These are phyloP conservation scores for Batillaria attramentaria DNA, from an alignment of 1,140 invertebrate species.

Conservation along the genomic window DNA sequence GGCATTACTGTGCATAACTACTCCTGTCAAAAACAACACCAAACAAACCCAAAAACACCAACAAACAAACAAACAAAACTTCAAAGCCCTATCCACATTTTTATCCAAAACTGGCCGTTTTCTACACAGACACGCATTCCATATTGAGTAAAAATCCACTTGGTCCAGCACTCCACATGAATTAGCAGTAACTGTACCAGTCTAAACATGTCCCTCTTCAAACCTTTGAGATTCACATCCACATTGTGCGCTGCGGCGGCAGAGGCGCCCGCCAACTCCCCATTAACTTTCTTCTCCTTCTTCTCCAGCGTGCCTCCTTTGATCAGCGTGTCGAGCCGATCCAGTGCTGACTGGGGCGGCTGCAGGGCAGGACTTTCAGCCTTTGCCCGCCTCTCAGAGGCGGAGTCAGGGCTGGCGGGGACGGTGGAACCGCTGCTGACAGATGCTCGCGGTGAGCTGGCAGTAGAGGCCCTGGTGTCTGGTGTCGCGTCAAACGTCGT, in stretches of 20 bases:
- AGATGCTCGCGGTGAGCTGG: conserved; percentile 12
- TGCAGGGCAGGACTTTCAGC: conserved; percentile 34
- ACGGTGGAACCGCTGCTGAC: conserved; percentile 34
- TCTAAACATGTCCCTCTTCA: too few relatives aligned
- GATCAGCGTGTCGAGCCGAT: conserved; percentile 77
- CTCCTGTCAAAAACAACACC: too few relatives aligned
- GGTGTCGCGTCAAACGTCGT: conserved; percentile 36
- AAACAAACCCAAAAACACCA: too few relatives aligned
- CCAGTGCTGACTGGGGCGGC: conserved; percentile 68
- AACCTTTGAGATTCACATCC: conserved; percentile 57
- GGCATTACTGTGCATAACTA: too few relatives aligned
- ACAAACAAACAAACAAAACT: too few relatives aligned
- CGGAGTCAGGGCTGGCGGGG: conserved; percentile 38
- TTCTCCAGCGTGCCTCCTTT: conserved; percentile 64
- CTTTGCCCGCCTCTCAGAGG: conserved; percentile 10
- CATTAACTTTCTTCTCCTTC: conserved; percentile 34
- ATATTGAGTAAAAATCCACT: too few relatives aligned
- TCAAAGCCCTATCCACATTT: too few relatives aligned
- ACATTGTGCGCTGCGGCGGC: conserved; percentile 19
- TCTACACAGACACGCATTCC: too few relatives aligned
- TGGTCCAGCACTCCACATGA: too few relatives aligned
- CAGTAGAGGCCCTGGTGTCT: conserved; percentile 25
- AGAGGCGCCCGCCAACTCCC: conserved; percentile 21
- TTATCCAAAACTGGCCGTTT: too few relatives aligned
- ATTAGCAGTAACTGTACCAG: too few relatives aligned